Conservation (phyloP, 1,140 invertebrate genomes). For the Goniozus legneri region DNA sequence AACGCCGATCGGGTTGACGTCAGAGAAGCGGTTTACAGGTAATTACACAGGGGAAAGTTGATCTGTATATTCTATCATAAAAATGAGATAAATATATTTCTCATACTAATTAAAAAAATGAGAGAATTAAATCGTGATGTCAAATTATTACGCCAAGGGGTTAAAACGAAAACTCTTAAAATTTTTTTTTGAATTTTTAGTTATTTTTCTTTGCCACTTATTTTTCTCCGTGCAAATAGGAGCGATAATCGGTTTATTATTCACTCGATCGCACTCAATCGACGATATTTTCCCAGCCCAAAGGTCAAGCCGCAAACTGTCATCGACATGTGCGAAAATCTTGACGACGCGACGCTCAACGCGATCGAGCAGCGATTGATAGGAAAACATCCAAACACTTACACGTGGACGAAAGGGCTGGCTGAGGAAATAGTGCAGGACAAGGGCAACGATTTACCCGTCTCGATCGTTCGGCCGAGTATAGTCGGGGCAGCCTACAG, state of each 20-base stretch:
- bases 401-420: conserved; percentile 82
- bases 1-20: conserved; percentile 71
- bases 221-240: neutral
- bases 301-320: conserved; percentile 66
- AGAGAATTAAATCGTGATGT: too few relatives aligned
- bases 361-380: conserved; percentile 64
- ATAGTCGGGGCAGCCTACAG: conserved; percentile 77
- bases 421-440: conserved; percentile 73
- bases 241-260: too few relatives aligned
- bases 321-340: conserved; percentile 66
- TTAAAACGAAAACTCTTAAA: neutral
- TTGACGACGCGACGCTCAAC: conserved; percentile 65
- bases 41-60: too few relatives aligned
- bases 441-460: conserved; percentile 65
- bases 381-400: conserved; percentile 82
- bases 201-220: neutral
- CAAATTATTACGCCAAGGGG: too few relatives aligned
- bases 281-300: conserved; percentile 53
- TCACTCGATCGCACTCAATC: neutral
- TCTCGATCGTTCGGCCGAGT: conserved; percentile 87
- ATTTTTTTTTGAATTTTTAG: neutral
- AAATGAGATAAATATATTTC: too few relatives aligned
- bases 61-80: too few relatives aligned
- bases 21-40: conserved; percentile 70
- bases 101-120: too few relatives aligned